These are phyloP conservation scores for Gallinago nigripennis DNA, from an alignment of 2,797 vertebrate genomes.

Conservation along the genomic window DNA sequence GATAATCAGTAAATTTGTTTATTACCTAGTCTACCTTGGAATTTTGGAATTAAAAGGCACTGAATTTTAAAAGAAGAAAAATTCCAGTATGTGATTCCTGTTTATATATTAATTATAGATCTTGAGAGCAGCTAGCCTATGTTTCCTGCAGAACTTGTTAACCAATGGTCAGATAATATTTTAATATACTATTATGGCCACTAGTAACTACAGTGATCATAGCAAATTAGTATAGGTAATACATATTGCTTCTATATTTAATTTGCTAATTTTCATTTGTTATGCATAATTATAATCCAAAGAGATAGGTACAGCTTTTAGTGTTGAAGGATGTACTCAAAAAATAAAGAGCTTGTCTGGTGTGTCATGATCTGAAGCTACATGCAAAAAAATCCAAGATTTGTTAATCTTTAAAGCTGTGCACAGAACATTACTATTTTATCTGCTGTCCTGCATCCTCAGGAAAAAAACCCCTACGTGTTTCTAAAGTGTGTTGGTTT, in stretches of 20 bases:
- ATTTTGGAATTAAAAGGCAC: neutral
- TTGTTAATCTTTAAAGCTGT: conserved; percentile 50
- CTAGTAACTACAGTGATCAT: conserved; percentile 23
- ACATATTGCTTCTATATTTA: neutral
- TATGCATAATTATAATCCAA: neutral
- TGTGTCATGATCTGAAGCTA: neutral
- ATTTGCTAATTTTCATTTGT: neutral
- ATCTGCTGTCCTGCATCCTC: conserved; percentile 16
- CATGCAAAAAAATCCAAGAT: neutral
- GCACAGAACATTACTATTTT: neutral
- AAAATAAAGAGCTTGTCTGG: neutral
- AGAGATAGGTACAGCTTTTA: neutral
- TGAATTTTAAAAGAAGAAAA: conserved; percentile 4
- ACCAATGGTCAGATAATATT: conserved; percentile 33
- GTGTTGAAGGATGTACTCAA: neutral
- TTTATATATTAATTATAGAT: conserved; percentile 6
- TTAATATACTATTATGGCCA: conserved; percentile 37
- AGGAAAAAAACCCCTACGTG: neutral
- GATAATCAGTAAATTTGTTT: neutral
- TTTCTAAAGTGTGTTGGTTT: conserved; percentile 45
- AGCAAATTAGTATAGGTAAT: conserved; percentile 20
- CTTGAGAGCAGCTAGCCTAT: neutral
- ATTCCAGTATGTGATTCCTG: neutral
- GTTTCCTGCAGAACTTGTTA: conserved; percentile 23
- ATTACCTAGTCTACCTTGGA: neutral